Evolutionary conservation across 2,888 invertebrate genomes (phyloP).

Genomic region (Lasiommata megera): DNA sequence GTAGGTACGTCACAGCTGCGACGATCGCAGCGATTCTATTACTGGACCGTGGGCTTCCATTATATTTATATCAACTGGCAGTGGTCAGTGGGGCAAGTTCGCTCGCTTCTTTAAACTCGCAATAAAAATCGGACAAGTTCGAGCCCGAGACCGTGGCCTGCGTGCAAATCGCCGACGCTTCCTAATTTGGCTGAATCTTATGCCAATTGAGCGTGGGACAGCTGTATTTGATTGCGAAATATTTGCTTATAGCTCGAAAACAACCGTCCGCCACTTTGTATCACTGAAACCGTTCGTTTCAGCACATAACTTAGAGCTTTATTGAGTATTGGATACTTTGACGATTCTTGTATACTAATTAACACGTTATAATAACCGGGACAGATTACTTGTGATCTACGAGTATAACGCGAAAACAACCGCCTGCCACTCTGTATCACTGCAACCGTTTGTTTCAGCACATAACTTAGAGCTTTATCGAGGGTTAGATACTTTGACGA

Average conservation of each 20-base stretch:
- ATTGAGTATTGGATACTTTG: too few relatives aligned
- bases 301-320: too few relatives aligned
- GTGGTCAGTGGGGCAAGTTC: constrained; percentile 78
- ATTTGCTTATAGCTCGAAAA: not conserved
- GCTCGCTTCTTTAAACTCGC: constrained; percentile 67
- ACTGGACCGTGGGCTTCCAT: constrained; percentile 38
- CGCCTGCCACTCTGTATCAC: too few relatives aligned
- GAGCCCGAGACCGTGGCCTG: constrained; percentile 65
- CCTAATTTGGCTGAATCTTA: constrained; percentile 38
- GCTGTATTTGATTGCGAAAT: constrained; percentile 4
- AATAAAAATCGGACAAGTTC: constrained; percentile 76
- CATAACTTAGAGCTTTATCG: too few relatives aligned
- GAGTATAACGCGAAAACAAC: too few relatives aligned
- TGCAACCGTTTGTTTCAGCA: too few relatives aligned
- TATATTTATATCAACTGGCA: constrained; percentile 68
- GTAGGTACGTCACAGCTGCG: constrained; percentile 16
- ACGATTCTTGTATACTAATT: too few relatives aligned
- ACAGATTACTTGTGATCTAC: too few relatives aligned
- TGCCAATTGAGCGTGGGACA: constrained; percentile 20
- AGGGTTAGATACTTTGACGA: too few relatives aligned
- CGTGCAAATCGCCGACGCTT: constrained; percentile 40
- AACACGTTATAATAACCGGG: too few relatives aligned
- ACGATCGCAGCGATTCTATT: constrained; percentile 28
- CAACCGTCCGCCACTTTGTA: not conserved
- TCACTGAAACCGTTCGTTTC: too few relatives aligned